phyloP scores from a whole-genome alignment of 2,797 vertebrate species.

The Diplodus sargus region DNA sequence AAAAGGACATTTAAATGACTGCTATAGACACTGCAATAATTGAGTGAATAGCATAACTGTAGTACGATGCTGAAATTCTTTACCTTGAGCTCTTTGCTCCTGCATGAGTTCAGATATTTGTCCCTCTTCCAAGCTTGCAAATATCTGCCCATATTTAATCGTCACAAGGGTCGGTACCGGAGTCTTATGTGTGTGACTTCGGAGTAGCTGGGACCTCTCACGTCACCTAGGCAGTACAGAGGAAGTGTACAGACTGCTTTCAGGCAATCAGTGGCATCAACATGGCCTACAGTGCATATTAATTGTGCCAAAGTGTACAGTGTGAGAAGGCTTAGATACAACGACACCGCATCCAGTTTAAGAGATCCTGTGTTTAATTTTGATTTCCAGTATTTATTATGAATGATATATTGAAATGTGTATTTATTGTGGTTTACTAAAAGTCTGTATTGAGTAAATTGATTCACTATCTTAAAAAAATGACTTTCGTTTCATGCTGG shows the following conservation, averaged over 20 bases:
- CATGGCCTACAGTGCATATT: conserved; percentile 44
- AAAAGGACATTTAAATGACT: conserved; percentile 29
- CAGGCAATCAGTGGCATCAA: conserved; percentile 66
- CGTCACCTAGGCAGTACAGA: conserved; percentile 41
- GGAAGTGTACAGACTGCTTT: conserved; percentile 64
- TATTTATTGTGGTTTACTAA: conserved; percentile 98
- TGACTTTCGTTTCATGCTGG: conserved; percentile 85
- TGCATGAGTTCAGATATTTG: conserved; percentile 65
- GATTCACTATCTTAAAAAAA: conserved; percentile 89
- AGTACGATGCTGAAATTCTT: conserved; percentile 33
- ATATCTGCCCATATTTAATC: conserved; percentile 34
- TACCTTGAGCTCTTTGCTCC: conserved; percentile 51
- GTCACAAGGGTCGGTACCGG: conserved; percentile 22
- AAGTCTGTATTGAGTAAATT: conserved; percentile 92
- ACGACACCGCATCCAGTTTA: conserved; percentile 70
- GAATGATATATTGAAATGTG: conserved; percentile 94
- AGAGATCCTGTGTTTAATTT: conserved; percentile 87
- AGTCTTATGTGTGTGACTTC: conserved; percentile 22
- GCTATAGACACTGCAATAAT: conserved; percentile 54
- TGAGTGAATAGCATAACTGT: conserved; percentile 9
- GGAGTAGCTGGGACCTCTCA: conserved; percentile 35
- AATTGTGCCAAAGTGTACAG: conserved; percentile 77
- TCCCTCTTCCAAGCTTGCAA: conserved; percentile 49
- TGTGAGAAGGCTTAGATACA: conserved; percentile 56
- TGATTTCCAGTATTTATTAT: conserved; percentile 95